Evolutionary conservation across 1,140 invertebrate genomes (phyloP).

Genomic region (Heliconius hermathena): DNA sequence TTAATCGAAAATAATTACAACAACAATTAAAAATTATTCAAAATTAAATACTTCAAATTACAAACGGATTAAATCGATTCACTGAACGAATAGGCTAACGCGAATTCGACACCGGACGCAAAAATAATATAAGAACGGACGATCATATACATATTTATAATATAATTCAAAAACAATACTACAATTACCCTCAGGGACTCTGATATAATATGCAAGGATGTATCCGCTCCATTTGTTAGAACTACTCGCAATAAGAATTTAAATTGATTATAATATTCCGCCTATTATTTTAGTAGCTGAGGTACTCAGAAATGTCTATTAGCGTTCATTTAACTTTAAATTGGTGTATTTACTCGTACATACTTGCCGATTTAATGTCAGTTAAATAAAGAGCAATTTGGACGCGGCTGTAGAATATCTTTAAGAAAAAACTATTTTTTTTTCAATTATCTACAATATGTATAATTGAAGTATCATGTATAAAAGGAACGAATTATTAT

Average conservation of each 20-base stretch:
- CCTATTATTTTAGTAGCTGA: not conserved
- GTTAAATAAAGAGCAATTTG: not conserved
- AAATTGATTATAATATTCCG: slow-evolving; percentile 31
- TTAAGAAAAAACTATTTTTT: not conserved
- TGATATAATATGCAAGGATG: slow-evolving; percentile 44
- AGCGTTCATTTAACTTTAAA: not conserved
- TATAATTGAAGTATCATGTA: not conserved
- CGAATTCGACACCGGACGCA: slow-evolving; percentile 60
- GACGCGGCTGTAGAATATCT: not conserved
- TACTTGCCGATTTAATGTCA: not conserved
- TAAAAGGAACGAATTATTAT: not conserved
- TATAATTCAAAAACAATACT: slow-evolving; percentile 58
- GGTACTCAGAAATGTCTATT: not conserved
- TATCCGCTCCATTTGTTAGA: slow-evolving; percentile 42
- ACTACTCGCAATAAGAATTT: slow-evolving; percentile 32
- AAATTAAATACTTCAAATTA: not conserved
- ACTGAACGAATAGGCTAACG: slow-evolving; percentile 44
- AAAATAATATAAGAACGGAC: slow-evolving; percentile 42
- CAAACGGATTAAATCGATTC: slow-evolving; percentile 5
- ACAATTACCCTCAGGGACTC: slow-evolving; percentile 50
- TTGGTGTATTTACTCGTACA: not conserved
- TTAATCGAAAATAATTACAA: too few species aligned
- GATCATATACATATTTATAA: slow-evolving; percentile 31
- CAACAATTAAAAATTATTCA: not conserved
- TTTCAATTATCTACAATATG: not conserved